A percentile compares a stretch with the other conserved stretches of the same genome.
phyloP scores from a whole-genome alignment of 35 echinoderm and acorn worm species.

The Heliocidaris erythrogramma region DNA sequence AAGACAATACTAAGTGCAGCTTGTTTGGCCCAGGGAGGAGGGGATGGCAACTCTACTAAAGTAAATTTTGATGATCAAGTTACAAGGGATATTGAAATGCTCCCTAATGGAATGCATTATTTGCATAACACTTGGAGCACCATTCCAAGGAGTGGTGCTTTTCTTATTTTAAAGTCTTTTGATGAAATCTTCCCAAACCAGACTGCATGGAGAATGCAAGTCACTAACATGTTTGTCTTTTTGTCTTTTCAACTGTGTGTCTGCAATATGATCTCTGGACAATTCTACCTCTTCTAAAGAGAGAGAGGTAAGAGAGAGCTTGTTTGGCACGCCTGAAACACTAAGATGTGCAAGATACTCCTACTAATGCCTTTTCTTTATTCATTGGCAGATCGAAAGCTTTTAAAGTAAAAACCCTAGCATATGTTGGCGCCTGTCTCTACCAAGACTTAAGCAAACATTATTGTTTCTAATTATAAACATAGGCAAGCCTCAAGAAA shows the following conservation, averaged over 20 bases:
- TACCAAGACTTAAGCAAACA: not conserved
- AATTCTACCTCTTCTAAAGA: not conserved
- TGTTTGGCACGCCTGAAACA: not conserved
- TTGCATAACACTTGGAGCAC: conserved; percentile 25
- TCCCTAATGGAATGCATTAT: conserved; percentile 39
- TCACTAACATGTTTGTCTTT: conserved; percentile 17
- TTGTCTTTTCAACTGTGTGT: not conserved
- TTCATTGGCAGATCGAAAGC: conserved; percentile 39
- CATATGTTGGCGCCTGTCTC: not conserved
- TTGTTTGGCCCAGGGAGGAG: conserved; percentile 17
- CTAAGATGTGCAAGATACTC: not conserved
- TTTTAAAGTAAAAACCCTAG: conserved; percentile 9
- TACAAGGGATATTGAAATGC: conserved; percentile 36
- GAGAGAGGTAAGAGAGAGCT: not conserved
- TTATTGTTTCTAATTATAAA: not conserved
- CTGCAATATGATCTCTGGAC: conserved; percentile 1
- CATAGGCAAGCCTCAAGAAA: not conserved
- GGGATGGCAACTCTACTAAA: not conserved
- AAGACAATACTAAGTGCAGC: not conserved
- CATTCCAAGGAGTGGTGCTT: not conserved
- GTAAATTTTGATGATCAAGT: conserved; percentile 34
- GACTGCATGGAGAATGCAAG: not conserved
- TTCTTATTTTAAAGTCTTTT: not conserved
- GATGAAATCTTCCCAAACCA: not conserved
- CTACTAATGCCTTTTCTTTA: conserved; percentile 21